Evolutionary conservation across 2,113 vertebrate species (phyloP).

Genomic region (Calonectris borealis): DNA sequence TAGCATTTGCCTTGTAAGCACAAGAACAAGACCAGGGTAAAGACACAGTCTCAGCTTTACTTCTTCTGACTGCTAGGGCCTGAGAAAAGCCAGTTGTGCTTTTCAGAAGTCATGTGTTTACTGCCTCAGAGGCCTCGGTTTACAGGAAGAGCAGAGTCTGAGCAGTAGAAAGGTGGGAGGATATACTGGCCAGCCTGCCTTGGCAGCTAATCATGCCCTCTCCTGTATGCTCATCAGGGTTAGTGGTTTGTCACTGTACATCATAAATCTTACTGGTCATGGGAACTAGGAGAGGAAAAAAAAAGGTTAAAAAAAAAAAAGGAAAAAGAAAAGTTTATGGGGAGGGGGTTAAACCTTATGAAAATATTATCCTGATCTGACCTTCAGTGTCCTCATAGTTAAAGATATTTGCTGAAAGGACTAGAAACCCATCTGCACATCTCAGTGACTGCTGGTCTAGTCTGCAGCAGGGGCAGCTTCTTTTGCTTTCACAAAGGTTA

Average conservation of each 20-base stretch:
- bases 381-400: neutral
- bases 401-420: neutral
- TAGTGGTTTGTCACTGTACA: neutral
- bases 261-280: neutral
- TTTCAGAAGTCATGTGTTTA: neutral
- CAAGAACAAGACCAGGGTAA: neutral
- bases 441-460: neutral
- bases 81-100: neutral
- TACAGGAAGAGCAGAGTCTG: neutral
- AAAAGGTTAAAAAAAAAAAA: neutral
- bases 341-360: neutral
- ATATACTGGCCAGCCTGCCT: neutral
- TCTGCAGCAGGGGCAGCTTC: neutral
- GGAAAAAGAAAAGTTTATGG: neutral
- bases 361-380: neutral
- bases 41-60: neutral
- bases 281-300: neutral
- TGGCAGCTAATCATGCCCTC: neutral
- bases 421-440: neutral
- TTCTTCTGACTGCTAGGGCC: neutral
- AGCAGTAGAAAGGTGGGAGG: neutral
- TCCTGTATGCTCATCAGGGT: neutral
- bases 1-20: neutral
- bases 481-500: neutral
- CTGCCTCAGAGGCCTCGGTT: neutral